Base-by-base conservation (phyloP, 2,888 invertebrate species). In the Hofmannophila pseudospretella region DNA sequence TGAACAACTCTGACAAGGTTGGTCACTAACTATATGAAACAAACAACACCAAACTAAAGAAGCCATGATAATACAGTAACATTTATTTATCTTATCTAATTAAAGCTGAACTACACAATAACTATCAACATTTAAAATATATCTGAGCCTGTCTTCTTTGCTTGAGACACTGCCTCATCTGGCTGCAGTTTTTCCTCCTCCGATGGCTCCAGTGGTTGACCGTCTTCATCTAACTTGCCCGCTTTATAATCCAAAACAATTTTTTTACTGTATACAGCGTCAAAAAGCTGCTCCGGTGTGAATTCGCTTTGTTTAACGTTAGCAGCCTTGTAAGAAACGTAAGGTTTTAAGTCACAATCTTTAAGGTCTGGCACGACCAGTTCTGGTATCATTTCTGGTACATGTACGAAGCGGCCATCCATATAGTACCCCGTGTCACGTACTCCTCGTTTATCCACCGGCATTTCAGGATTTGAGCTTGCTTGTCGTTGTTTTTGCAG, bases 361-460 rank as follows among this genome's bases (percentile, higher is more conserved):
- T 89, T 91, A 13, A 99, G 78, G 71, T 97, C 92, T 0, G 99
- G 99, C 1, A 99, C 98, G 38, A 99, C 90, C 9, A 99, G 68
- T 66, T 98, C 94, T 0, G 98, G 97, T 46, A 96, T 90, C 92
- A 93, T 96, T 88, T 98, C 98, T 1, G 94, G 93, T 2, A 98
- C 82, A 8, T 68, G 54, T 1, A 90, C 70, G 61, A 88, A 93
- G 47, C 88, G 84, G 0, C 89, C 90, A 32, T 89, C 78, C 2
- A 89, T 48, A 3, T 39, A 52, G 46, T 88, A 88, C 4, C 95
- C 96, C 3, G 86, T 81, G 35, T 89, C 88, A 36, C 91, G 89
- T 0, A 92, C 91, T 10, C 95, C 95, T 45, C 93, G 88, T 48
- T 88, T 91, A 47, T 94, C 89, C 13, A 93, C 76, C 8, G 92